Conservation (phyloP, 2,797 vertebrate species). For the Acipenser oxyrinchus region DNA sequence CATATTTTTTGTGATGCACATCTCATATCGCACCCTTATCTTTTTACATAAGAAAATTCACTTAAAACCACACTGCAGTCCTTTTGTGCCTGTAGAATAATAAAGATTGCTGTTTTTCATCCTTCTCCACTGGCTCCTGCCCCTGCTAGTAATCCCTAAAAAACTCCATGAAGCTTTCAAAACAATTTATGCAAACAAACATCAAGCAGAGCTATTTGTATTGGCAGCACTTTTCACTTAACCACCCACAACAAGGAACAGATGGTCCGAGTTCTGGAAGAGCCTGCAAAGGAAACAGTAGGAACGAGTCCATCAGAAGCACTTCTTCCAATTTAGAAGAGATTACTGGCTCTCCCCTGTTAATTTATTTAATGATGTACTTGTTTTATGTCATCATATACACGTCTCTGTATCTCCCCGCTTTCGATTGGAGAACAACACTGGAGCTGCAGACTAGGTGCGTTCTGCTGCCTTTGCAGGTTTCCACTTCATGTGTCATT, state of each 20-base stretch:
- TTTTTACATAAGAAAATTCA: too few relatives aligned
- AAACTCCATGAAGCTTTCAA: slow-evolving; percentile 88
- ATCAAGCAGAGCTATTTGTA: slow-evolving; percentile 89
- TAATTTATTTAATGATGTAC: slow-evolving; percentile 53
- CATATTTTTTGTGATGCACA: too few relatives aligned
- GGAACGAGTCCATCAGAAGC: slow-evolving; percentile 40
- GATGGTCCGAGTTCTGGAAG: slow-evolving; percentile 68
- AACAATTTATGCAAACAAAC: slow-evolving; percentile 97
- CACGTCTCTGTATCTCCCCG: not conserved
- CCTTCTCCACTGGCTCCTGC: slow-evolving; percentile 51
- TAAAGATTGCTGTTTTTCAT: slow-evolving; percentile 34
- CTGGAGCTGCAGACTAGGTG: too few relatives aligned
- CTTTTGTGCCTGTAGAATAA: too few relatives aligned
- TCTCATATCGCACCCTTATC: too few relatives aligned
- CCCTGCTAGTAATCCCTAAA: slow-evolving; percentile 73
- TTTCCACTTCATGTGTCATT: too few relatives aligned
- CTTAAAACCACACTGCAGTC: too few relatives aligned
- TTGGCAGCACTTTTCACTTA: slow-evolving; percentile 84
- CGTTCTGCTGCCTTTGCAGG: too few relatives aligned
- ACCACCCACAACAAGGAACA: slow-evolving; percentile 84
- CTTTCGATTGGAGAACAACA: slow-evolving; percentile 9
- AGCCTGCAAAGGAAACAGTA: slow-evolving; percentile 57
- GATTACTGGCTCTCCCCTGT: slow-evolving; percentile 52
- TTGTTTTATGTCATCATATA: slow-evolving; percentile 16
- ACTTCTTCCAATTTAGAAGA: slow-evolving; percentile 35